Evolutionary conservation across 2,797 vertebrate genomes (phyloP).

Genomic region (Nyctibius grandis): DNA sequence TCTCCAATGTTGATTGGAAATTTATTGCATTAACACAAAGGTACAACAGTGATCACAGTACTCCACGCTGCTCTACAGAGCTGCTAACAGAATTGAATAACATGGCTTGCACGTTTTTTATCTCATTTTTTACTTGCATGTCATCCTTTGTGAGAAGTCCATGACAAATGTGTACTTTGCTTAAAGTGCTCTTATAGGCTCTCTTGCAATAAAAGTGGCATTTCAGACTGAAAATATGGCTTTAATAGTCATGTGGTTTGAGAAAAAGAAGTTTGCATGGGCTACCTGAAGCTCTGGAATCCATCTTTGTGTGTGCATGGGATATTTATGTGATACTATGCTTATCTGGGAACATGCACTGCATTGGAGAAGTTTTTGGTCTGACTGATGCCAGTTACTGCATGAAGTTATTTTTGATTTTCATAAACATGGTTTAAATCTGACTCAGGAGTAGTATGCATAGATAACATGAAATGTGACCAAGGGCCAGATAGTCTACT

Average conservation of each 20-base stretch:
- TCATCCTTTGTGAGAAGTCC: background rate
- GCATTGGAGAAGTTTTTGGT: background rate
- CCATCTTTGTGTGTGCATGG: background rate
- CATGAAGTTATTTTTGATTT: background rate
- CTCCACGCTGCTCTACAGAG: background rate
- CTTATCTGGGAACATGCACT: background rate
- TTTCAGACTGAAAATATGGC: background rate
- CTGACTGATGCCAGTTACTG: background rate
- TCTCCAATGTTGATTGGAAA: background rate
- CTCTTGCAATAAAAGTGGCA: background rate
- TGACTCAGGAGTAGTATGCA: background rate
- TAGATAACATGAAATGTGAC: background rate
- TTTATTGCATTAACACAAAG: background rate
- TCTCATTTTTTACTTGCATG: background rate
- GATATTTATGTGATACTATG: background rate
- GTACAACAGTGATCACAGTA: background rate
- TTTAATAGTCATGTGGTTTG: background rate
- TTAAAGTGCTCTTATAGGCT: background rate
- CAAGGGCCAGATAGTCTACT: background rate
- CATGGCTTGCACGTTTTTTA: background rate
- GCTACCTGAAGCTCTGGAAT: background rate
- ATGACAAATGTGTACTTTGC: background rate
- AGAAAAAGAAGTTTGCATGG: background rate
- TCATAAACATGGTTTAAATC: background rate
- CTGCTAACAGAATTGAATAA: background rate